Evolutionary conservation across 2,797 vertebrate genomes (phyloP), one percentile per base, ranked within the genome.

Genomic region (Gymnothorax javanicus): DNA sequence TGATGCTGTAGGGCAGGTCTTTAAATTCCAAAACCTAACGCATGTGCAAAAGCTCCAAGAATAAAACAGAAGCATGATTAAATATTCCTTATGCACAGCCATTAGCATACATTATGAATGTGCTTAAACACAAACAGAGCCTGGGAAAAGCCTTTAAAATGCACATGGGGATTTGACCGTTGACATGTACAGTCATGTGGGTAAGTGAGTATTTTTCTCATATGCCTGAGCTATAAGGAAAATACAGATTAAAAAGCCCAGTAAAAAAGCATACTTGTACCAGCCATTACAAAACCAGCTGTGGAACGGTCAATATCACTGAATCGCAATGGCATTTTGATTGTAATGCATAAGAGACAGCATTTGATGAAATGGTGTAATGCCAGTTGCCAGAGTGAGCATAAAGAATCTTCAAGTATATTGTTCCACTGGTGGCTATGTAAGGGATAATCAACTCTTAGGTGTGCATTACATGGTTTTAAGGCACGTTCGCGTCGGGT

Each of bases 11-110:
- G 20, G 79, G 79, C 23, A n/a, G 9, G 7, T 52, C 52, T 82
- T 82, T 20, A 56, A 3, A 23, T 56, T 25, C 4, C 50, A n/a
- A 57, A 57, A 82, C 20, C 20, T n/a, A 50, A 82, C 56, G 50
- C 79, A 82, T 82, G 20, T 82, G 17, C 8, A 82, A 82, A 57
- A n/a, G 17, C 79, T n/a, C 52, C 4, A 82, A 56, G 54, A 82
- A 82, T 77, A 82, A 57, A 82, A 57, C 54, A 82, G 13, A 82
- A 1, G 0, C 79, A 5, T 15, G 73, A 77, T 77, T 23, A 82
- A 56, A 82, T 82, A 82, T 82, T 82, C 52, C 20, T 56, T 56
- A 7, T 43, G 79, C 52, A 57, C n/a, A 82, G 1, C 50, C 50
- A 56, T 56, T 56, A 82, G 54, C 79, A 82, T 82, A 77, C 25